phyloP scores from a whole-genome alignment of 2,797 vertebrate genomes.

The Myioborus miniatus region DNA sequence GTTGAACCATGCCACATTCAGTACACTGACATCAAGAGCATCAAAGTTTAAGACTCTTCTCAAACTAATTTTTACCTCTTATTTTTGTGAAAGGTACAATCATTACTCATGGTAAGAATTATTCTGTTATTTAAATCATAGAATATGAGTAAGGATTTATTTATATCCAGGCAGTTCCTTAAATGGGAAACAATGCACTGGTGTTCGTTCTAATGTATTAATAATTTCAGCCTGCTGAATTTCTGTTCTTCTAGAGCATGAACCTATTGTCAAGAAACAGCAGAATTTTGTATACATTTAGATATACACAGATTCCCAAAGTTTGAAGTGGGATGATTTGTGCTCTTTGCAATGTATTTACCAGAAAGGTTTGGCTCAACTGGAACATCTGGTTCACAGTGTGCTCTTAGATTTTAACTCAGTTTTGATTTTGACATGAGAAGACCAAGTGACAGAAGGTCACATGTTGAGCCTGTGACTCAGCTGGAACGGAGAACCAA shows the following conservation, averaged over 20 bases:
- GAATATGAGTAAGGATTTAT: constrained; percentile 35
- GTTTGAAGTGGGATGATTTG: constrained; percentile 57
- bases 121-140: constrained; percentile 28
- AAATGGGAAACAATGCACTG: constrained; percentile 66
- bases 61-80: constrained; percentile 3
- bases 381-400: constrained; percentile 23
- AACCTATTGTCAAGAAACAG: constrained; percentile 40
- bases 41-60: not conserved
- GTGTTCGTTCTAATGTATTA: constrained; percentile 53
- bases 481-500: not conserved
- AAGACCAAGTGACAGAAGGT: constrained; percentile 29
- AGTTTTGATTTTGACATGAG: constrained; percentile 13
- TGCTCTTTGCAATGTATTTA: constrained; percentile 37
- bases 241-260: not conserved
- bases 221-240: constrained; percentile 63
- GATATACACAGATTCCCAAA: constrained; percentile 41
- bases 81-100: constrained; percentile 33
- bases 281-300: constrained; percentile 54
- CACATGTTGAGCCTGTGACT: not conserved
- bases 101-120: not conserved
- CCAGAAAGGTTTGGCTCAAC: constrained; percentile 14
- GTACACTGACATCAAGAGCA: not conserved
- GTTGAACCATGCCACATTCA: not conserved
- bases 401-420: not conserved
- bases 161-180: constrained; percentile 59